Percentiles rank a stretch among this genome's conserved stretches.
phyloP scores from a whole-genome alignment of 2,797 vertebrate genomes.

The Leptodactylus fallax region DNA sequence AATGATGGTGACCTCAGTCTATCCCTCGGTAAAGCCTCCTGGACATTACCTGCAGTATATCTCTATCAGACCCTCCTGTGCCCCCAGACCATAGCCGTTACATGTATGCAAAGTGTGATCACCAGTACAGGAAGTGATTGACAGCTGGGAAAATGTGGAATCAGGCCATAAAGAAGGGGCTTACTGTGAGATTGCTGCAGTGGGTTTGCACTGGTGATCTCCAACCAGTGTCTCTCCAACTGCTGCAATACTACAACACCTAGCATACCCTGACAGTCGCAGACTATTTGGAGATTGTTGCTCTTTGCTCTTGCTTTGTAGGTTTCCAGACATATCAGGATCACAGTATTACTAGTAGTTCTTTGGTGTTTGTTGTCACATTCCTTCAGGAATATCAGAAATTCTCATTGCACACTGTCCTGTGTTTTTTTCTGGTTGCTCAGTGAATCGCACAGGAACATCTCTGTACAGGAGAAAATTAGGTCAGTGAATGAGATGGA shows the following conservation, averaged over 20 bases:
- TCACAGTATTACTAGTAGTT: neutral
- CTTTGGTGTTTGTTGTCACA: too few relatives aligned
- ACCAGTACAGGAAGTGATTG: neutral
- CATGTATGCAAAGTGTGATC: neutral
- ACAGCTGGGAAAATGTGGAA: neutral
- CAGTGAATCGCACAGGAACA: too few relatives aligned
- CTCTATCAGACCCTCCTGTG: neutral
- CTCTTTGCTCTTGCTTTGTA: neutral
- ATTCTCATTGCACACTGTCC: neutral
- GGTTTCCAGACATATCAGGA: neutral
- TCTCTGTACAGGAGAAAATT: neutral
- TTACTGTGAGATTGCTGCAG: neutral
- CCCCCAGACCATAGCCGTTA: neutral
- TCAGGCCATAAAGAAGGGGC: neutral
- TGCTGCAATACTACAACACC: neutral
- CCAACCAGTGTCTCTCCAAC: neutral
- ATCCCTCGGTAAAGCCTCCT: neutral
- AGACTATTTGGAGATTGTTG: neutral
- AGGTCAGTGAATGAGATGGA: neutral
- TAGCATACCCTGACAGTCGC: neutral
- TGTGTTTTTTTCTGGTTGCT: neutral
- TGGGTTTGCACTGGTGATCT: neutral
- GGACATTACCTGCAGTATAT: neutral
- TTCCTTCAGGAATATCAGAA: neutral
- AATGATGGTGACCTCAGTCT: too few relatives aligned